phyloP scores from a whole-genome alignment of 2,888 invertebrate genomes.

The Epinotia ramella region DNA sequence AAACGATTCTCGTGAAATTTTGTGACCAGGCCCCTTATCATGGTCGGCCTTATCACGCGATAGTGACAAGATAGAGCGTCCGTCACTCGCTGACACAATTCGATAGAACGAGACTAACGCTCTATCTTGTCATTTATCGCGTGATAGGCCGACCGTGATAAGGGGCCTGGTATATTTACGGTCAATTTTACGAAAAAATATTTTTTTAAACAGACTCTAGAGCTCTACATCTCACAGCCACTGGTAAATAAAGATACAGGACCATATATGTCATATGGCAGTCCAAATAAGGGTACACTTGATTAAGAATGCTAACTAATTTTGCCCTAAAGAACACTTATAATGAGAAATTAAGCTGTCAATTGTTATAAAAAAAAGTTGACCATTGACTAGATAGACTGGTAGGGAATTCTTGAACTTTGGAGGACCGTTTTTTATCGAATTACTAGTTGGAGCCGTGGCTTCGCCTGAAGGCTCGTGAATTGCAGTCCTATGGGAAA shows the following conservation, averaged over 20 bases:
- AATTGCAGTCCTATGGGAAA: neutral
- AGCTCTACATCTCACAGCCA: no score
- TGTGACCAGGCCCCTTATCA: no score
- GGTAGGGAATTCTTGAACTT: slow-evolving; percentile 8
- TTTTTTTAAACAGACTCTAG: no score
- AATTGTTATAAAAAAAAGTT: slow-evolving; percentile 25
- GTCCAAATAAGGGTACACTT: slow-evolving; percentile 1
- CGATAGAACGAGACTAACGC: no score
- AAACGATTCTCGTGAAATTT: no score
- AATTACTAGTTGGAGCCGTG: neutral
- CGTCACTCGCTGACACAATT: no score
- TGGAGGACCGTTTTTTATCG: neutral
- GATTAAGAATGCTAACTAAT: slow-evolving; percentile 11
- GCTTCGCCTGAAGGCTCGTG: neutral
- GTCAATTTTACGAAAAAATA: no score
- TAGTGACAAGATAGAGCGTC: no score
- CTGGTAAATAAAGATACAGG: neutral
- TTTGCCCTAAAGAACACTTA: slow-evolving; percentile 13
- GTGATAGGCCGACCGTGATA: no score
- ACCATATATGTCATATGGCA: neutral
- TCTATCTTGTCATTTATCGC: no score
- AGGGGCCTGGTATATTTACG: no score
- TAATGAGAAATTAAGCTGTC: slow-evolving; percentile 30
- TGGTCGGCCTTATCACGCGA: no score
- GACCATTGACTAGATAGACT: slow-evolving; percentile 7